A percentile compares a stretch with the other conserved stretches of the same genome.
Evolutionary conservation across 2,888 invertebrate genomes (phyloP).

Genomic region (Callinectes sapidus): DNA sequence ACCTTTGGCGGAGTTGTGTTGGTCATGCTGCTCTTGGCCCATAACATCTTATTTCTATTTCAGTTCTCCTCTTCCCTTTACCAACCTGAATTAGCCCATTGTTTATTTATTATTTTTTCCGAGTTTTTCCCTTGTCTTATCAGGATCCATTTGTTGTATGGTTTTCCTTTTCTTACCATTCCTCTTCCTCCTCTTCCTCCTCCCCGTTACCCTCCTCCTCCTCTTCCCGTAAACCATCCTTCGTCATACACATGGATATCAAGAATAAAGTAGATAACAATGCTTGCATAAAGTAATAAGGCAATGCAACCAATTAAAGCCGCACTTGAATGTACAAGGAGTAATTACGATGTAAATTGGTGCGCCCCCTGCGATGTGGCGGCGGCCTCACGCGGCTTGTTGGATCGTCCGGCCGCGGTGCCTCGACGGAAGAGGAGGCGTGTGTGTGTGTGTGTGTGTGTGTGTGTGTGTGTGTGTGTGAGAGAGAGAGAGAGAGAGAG

Average conservation of each 20-base stretch:
- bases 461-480: slow-evolving; percentile 44
- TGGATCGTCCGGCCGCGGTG: neutral
- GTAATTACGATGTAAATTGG: slow-evolving; percentile 42
- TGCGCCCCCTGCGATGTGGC: slow-evolving; percentile 23
- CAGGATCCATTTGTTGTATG: neutral
- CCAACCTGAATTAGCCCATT: too few relatives aligned
- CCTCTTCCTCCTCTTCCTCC: neutral
- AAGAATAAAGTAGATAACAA: slow-evolving; percentile 9
- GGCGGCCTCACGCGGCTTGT: slow-evolving; percentile 12
- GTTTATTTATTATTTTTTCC: neutral
- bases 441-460: slow-evolving; percentile 44
- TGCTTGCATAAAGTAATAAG: slow-evolving; percentile 51
- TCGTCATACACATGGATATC: neutral
- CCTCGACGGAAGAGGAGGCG: slow-evolving; percentile 18
- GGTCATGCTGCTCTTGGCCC: neutral
- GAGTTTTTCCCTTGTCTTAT: neutral
- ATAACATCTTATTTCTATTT: neutral
- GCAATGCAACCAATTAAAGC: slow-evolving; percentile 48
- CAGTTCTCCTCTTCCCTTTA: neutral
- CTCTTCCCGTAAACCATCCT: neutral
- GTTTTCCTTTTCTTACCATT: neutral
- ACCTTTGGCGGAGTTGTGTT: neutral
- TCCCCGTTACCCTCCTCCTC: too few relatives aligned
- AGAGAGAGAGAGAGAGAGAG: slow-evolving; percentile 17
- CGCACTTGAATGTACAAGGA: slow-evolving; percentile 34